Percentiles rank a stretch among this genome's conserved stretches.
These are phyloP conservation scores for Palythoa heliodiscus DNA, from an alignment of 92 coral and sea anemone genomes.

Conservation along the genomic window DNA sequence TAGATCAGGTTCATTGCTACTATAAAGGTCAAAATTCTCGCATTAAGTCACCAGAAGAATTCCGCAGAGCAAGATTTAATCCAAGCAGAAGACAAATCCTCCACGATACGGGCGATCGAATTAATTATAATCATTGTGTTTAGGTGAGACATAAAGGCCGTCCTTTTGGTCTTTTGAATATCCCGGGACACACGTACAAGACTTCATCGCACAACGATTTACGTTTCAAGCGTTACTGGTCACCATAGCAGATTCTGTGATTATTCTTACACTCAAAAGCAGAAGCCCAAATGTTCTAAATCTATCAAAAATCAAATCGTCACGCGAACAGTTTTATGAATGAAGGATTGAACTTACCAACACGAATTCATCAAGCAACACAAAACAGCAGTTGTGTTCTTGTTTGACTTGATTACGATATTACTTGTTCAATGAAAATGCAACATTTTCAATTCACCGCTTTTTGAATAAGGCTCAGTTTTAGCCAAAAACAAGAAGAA, in stretches of 20 bases:
- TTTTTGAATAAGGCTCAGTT: neutral
- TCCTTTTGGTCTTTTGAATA: constrained; percentile 42
- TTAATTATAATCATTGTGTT: constrained; percentile 43
- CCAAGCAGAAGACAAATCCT: neutral
- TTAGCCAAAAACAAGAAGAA: constrained; percentile 1
- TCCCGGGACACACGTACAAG: constrained; percentile 42
- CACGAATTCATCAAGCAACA: constrained; percentile 33
- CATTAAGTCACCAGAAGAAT: neutral
- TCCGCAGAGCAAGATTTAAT: neutral
- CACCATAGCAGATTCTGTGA: neutral
- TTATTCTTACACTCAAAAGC: neutral
- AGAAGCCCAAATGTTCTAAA: constrained; percentile 18
- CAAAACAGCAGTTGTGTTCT: constrained; percentile 22
- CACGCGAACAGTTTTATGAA: constrained; percentile 47
- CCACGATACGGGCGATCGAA: constrained; percentile 17
- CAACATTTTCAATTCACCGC: constrained; percentile 2
- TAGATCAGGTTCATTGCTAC: neutral
- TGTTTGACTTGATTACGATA: constrained; percentile 21
- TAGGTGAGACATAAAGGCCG: constrained; percentile 43
- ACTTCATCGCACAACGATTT: constrained; percentile 13
- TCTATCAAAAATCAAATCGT: constrained; percentile 26
- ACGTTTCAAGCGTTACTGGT: neutral
- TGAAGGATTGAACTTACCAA: constrained; percentile 18
- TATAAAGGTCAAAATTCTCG: neutral
- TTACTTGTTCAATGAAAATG: neutral